Evolutionary conservation across 2,113 vertebrate genomes (phyloP), one percentile per base, ranked within the genome.

Genomic region (Pterophyllum scalare): DNA sequence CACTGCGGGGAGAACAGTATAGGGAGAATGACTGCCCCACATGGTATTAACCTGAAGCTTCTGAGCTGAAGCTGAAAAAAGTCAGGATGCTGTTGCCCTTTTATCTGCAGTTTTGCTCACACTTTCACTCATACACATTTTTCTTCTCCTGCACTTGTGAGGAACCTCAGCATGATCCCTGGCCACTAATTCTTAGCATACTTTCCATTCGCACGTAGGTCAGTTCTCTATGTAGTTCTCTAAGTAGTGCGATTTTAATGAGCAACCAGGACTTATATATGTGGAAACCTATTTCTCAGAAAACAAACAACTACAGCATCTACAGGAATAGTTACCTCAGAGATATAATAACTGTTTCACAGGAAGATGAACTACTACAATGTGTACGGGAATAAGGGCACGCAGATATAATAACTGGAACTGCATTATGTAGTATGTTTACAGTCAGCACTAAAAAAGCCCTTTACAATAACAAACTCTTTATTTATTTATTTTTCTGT

Each of bases 21-120:
- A 59, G 64, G 81, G 88, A 87, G 83, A 88, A 74, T 65, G 85
- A 85, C 86, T 85, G 86, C 87, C 83, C 90, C 87, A 86, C 84
- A 90, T 87, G 92, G 79, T 81, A 86, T 87, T 87, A 88, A 89
- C 79, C 49, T 85, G 85, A 77, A 85, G 61, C 77, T 79, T 80
- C 76, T 59, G 62, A 92, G 79, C 85, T 31, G 15, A 64, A 77
- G 60, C 35, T 80, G 38, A 74, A 87, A 79, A 49, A 89, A 87
- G 87, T 85, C 76, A 49, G 79, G 75, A 87, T 87, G 80, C 75
- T 88, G 61, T 65, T 65, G 54, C 62, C 86, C 86, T 87, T 86
- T 84, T 82, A 83, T 90, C 83, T 83, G 88, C 76, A 80, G 5
- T 64, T 59, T 79, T 52, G 22, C 43, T 54, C 59, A 19, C 79